Percentiles rank a stretch among this genome's conserved stretches.
These are phyloP conservation scores for Heptranchias perlo DNA, from an alignment of 2,113 vertebrate species.

Conservation along the genomic window DNA sequence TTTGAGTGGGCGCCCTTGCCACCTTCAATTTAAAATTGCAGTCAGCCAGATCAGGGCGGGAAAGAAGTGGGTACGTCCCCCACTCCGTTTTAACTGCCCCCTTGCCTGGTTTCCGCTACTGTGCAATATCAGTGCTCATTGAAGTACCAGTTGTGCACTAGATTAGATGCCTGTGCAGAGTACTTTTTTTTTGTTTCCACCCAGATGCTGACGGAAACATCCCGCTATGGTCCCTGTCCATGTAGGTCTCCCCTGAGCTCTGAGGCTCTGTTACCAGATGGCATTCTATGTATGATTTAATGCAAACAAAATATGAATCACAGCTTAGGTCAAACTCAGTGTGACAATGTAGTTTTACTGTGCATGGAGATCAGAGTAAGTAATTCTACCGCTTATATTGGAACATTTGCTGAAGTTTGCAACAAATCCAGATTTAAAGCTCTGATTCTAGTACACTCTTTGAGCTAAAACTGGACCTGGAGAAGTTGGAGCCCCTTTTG, in stretches of 20 bases:
- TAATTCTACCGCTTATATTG: not conserved
- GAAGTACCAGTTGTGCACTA: not conserved
- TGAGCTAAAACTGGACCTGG: not conserved
- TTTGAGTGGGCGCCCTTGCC: not conserved
- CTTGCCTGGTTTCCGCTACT: not conserved
- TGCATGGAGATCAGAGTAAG: not conserved
- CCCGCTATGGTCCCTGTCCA: not conserved
- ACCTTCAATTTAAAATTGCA: not conserved
- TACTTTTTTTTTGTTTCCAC: not conserved
- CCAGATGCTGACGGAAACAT: too few species aligned
- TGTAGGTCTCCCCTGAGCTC: too few species aligned
- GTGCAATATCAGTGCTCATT: not conserved
- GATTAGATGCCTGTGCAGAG: not conserved
- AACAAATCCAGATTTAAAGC: not conserved
- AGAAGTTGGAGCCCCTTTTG: not conserved
- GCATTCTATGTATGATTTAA: not conserved
- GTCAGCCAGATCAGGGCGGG: not conserved
- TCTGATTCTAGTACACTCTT: not conserved
- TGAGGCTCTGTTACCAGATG: not conserved
- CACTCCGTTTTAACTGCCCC: not conserved
- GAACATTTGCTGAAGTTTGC: not conserved
- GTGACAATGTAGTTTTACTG: not conserved
- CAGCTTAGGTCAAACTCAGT: not conserved
- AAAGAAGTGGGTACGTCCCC: not conserved
- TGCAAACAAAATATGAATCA: not conserved